A percentile compares a stretch with the other conserved stretches of the same genome.
phyloP scores from a whole-genome alignment of 2,888 invertebrate genomes.

The Clepsis dumicolana region DNA sequence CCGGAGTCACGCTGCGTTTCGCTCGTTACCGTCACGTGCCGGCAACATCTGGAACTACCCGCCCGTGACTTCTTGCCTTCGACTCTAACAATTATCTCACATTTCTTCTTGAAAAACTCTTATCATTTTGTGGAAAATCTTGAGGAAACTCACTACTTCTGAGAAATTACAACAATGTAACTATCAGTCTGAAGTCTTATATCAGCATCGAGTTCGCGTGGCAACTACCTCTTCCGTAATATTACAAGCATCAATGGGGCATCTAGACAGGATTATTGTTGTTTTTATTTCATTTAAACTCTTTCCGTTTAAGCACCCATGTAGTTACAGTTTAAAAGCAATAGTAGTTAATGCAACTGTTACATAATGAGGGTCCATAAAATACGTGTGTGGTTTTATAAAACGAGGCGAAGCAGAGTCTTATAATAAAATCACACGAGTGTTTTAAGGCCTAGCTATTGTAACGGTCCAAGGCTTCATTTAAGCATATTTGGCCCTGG shows the following conservation, averaged over 20 bases:
- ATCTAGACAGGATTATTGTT: not conserved
- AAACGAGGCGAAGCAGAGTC: too few species aligned
- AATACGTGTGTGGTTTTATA: too few species aligned
- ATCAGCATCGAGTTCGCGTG: not conserved
- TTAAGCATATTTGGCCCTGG: too few species aligned
- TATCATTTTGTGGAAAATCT: conserved; percentile 9
- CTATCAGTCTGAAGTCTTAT: not conserved
- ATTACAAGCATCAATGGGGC: not conserved
- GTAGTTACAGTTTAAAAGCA: too few species aligned
- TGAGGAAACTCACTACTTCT: not conserved
- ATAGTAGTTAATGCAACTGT: too few species aligned
- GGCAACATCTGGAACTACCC: conserved; percentile 73
- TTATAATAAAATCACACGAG: too few species aligned
- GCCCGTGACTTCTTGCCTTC: conserved; percentile 69
- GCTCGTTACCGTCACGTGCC: conserved; percentile 80
- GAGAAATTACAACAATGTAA: too few species aligned
- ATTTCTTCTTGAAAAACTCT: conserved; percentile 18
- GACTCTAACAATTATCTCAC: conserved; percentile 38
- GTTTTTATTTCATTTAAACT: not conserved
- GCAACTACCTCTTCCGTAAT: not conserved
- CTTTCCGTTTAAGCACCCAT: not conserved
- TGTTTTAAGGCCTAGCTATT: too few species aligned
- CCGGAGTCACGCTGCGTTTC: conserved; percentile 76
- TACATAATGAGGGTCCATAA: too few species aligned
- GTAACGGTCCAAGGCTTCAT: too few species aligned